Percentiles rank a stretch among this genome's conserved stretches.
These are phyloP conservation scores for Pseudomugil tenellus DNA, from an alignment of 2,797 vertebrate species.

Conservation along the genomic window DNA sequence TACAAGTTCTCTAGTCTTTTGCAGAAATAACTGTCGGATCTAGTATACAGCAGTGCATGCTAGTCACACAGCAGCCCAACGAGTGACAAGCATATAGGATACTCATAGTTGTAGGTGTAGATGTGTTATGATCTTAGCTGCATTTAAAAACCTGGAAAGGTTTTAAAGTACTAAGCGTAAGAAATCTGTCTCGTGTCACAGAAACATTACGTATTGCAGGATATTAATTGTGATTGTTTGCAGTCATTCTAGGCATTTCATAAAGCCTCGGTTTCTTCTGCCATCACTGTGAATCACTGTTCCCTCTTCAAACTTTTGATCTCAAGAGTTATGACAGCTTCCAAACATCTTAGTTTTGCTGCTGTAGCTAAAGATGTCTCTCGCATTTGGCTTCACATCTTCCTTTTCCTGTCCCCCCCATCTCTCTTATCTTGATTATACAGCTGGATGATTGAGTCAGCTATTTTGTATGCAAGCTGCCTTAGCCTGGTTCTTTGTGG, in stretches of 20 bases:
- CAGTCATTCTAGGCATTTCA: conserved; percentile 22
- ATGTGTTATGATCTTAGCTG: conserved; percentile 11
- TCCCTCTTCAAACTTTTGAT: conserved; percentile 53
- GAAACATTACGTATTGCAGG: conserved; percentile 5
- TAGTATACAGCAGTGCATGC: conserved; percentile 15
- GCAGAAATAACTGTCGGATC: conserved; percentile 22
- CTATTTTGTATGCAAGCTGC: conserved; percentile 89
- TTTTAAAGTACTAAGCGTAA: conserved; percentile 26
- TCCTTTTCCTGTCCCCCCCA: conserved; percentile 65
- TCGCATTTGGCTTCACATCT: conserved; percentile 70
- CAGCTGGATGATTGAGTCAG: conserved; percentile 91
- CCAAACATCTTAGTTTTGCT: conserved; percentile 67
- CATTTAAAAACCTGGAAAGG: conserved; percentile 29
- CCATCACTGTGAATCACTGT: conserved; percentile 43
- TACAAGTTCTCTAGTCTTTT: conserved; percentile 12
- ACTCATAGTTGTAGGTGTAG: background rate
- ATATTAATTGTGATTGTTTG: conserved; percentile 16
- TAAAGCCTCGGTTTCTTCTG: conserved; percentile 16
- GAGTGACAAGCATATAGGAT: conserved; percentile 17
- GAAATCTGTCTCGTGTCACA: conserved; percentile 18
- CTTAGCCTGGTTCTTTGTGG: conserved; percentile 84
- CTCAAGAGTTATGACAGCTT: conserved; percentile 43
- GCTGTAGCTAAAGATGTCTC: conserved; percentile 67
- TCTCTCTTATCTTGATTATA: conserved; percentile 89
- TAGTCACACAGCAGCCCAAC: conserved; percentile 19